Conservation (phyloP, 1,140 invertebrate species). For the Acromyrmex echinatior region DNA sequence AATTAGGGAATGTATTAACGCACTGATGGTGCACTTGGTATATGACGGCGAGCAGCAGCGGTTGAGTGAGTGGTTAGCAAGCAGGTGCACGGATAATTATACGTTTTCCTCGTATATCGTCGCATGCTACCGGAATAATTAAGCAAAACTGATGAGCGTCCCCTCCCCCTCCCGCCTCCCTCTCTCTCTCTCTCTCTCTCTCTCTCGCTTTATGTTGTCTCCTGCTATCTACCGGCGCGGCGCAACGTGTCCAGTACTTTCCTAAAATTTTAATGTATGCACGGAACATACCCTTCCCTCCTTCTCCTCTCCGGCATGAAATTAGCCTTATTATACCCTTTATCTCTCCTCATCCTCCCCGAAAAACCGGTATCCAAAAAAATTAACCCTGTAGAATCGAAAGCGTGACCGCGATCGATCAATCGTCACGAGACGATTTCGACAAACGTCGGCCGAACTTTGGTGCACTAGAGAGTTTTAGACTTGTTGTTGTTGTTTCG, state of each 20-base stretch:
- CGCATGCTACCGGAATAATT: constrained; percentile 78
- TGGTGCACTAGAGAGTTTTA: background rate
- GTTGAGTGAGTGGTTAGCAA: constrained; percentile 75
- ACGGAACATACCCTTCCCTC: background rate
- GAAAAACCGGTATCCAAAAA: background rate
- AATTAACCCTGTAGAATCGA: constrained; percentile 10
- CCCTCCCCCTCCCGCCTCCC: background rate
- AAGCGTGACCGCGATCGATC: background rate
- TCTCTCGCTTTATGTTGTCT: constrained; percentile 4
- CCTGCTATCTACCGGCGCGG: background rate
- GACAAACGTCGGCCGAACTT: background rate
- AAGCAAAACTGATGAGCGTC: constrained; percentile 74
- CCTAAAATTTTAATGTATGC: constrained; percentile 67
- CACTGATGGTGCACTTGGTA: constrained; percentile 50
- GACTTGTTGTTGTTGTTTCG: background rate
- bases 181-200: background rate
- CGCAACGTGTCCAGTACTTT: constrained; percentile 24
- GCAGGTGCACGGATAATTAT: constrained; percentile 80
- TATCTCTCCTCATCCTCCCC: background rate
- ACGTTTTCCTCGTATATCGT: constrained; percentile 77
- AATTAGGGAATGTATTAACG: constrained; percentile 77
- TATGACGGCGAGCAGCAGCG: constrained; percentile 55
- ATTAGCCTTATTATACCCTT: constrained; percentile 55
- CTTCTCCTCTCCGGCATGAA: background rate
- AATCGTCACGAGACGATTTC: background rate